Percentiles rank a stretch among this genome's conserved stretches.
phyloP scores from a whole-genome alignment of 2,797 vertebrate genomes.

The Myotis vivesi region DNA sequence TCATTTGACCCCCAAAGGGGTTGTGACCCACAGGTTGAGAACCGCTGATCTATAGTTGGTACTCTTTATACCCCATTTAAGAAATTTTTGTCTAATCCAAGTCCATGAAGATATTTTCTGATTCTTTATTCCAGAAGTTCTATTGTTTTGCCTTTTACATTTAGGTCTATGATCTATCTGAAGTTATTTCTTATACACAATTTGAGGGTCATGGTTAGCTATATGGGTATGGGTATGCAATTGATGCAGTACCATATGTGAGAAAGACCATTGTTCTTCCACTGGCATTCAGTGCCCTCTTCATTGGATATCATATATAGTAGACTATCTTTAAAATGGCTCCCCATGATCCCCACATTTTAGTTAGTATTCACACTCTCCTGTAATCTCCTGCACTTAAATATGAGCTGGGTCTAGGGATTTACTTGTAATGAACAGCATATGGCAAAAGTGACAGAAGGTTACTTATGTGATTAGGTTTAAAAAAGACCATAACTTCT shows the following conservation, averaged over 20 bases:
- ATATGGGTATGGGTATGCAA: neutral
- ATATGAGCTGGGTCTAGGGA: neutral
- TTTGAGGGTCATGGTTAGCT: neutral
- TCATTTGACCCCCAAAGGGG: too few relatives aligned
- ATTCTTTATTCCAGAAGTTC: neutral
- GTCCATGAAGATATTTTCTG: neutral
- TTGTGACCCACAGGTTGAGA: too few relatives aligned
- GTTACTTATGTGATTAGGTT: neutral
- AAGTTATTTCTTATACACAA: neutral
- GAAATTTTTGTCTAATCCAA: neutral
- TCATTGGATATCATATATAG: neutral
- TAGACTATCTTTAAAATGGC: neutral
- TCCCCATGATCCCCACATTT: neutral
- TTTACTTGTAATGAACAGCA: neutral
- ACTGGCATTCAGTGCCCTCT: neutral
- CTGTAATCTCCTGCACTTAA: neutral
- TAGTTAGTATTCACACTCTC: neutral
- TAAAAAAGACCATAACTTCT: neutral
- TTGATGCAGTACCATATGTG: neutral
- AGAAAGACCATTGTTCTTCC: neutral
- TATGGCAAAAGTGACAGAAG: neutral
- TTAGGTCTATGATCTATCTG: neutral
- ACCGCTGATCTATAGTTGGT: neutral
- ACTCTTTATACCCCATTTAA: neutral
- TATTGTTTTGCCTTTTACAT: neutral